Evolutionary conservation across 2,888 invertebrate genomes (phyloP), one percentile per base, ranked within the genome.

Genomic region (Idaea aversata): DNA sequence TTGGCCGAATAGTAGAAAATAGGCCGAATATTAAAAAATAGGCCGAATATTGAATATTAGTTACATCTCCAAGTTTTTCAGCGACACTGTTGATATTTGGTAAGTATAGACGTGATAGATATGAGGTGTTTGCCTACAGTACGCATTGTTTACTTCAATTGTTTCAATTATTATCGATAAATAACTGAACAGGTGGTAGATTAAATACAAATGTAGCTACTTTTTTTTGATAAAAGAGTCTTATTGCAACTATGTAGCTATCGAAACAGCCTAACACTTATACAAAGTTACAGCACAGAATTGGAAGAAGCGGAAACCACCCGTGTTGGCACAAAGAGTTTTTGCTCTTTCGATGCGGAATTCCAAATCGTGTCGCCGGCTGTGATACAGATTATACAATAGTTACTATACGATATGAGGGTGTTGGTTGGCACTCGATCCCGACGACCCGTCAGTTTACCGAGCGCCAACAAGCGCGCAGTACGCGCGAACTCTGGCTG

Each of bases 391-490:
- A 47, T 47, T 47, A 47, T 47, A 10, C 34, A 13, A 15, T 10
- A 16, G 34, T 59, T 6, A 59, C 34, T 25, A 34, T 34, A 25
- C 34, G 59, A 13, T 7, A 13, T 47, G 34, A 59, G 59, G 59
- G 59, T 59, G 63, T 64, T 65, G 63, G 72, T 81, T 81, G 82
- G 81, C 83, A 82, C 79, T 72, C 75, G 77, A 72, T 78, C 80
- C 79, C 76, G 79, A 74, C 77, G 69, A 67, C 70, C 71, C 63
- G 70, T 68, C 76, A 47, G 75, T 69, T 71, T 63, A 69, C 70
- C 80, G 86, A 82, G 85, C 88, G 88, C 80, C 82, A 80, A 77
- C 80, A 77, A 77, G 83, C 80, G 86, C 77, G 76, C 79, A 80
- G 76, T 78, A 85, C 78, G 86, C 82, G 85, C 76, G 77, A 71